Conservation (phyloP, 2,888 invertebrate species). For the Drosophila peninsularis region DNA sequence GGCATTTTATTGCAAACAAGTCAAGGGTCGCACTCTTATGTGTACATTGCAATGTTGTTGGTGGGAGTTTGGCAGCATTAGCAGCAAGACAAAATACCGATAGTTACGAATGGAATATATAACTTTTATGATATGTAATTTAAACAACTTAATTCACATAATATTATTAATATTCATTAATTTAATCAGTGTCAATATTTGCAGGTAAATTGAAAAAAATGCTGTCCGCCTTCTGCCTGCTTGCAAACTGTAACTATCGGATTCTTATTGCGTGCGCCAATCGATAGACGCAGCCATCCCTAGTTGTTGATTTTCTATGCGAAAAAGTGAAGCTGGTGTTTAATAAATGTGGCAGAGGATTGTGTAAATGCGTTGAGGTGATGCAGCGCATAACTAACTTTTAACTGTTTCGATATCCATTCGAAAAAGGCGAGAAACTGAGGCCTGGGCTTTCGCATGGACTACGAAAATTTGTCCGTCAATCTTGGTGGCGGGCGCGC, state of each 20-base stretch:
- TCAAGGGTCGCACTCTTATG: slow-evolving; percentile 39
- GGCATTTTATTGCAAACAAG: not conserved
- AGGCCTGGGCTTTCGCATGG: slow-evolving; percentile 47
- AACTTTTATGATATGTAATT: not conserved
- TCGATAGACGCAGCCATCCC: slow-evolving; percentile 45
- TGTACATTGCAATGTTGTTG: slow-evolving; percentile 32
- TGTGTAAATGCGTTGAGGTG: slow-evolving; percentile 6
- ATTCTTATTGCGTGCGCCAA: slow-evolving; percentile 11
- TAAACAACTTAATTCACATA: too few species aligned
- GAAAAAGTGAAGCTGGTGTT: slow-evolving; percentile 48
- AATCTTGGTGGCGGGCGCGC: slow-evolving; percentile 43
- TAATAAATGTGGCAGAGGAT: slow-evolving; percentile 21
- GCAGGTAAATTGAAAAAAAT: not conserved
- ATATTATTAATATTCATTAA: too few species aligned
- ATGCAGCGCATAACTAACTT: not conserved
- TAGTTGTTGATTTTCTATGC: slow-evolving; percentile 72
- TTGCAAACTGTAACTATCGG: slow-evolving; percentile 13
- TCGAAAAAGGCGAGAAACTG: not conserved
- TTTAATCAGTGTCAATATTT: not conserved
- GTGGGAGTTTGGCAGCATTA: not conserved
- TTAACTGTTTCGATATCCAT: slow-evolving; percentile 10
- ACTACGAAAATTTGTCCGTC: slow-evolving; percentile 61
- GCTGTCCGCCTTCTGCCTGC: too few species aligned
- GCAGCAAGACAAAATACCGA: slow-evolving; percentile 14
- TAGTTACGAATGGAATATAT: not conserved